phyloP scores from a whole-genome alignment of 2,888 invertebrate genomes.

The Xylota segnis region DNA sequence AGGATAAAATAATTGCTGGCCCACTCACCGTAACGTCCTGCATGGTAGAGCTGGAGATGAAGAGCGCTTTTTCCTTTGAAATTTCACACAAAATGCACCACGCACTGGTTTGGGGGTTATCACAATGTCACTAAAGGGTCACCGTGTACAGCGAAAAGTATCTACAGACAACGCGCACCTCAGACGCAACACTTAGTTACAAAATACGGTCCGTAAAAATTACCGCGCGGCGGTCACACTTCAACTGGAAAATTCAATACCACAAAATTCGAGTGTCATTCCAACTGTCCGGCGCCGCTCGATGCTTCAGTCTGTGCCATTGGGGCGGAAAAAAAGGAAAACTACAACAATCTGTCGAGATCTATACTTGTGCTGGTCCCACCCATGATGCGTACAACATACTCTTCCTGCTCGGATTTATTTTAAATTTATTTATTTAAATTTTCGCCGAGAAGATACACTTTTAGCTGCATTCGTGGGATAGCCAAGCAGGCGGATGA shows the following conservation, averaged over 20 bases:
- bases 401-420: constrained; percentile 31
- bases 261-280: constrained; percentile 63
- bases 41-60: constrained; percentile 39
- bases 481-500: constrained; percentile 30
- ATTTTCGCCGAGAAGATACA: constrained; percentile 50
- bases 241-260: constrained; percentile 72
- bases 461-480: constrained; percentile 63
- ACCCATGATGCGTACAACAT: background rate
- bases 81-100: background rate
- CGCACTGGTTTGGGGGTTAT: background rate
- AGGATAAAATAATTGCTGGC: constrained; percentile 11
- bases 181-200: constrained; percentile 6
- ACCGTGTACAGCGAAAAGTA: background rate
- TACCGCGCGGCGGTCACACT: constrained; percentile 68
- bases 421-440: constrained; percentile 45
- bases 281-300: constrained; percentile 71
- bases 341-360: background rate
- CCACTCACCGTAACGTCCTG: constrained; percentile 71
- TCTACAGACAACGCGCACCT: constrained; percentile 6
- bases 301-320: constrained; percentile 62
- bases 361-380: constrained; percentile 28
- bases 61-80: background rate
- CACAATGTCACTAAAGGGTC: constrained; percentile 33
- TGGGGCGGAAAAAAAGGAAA: constrained; percentile 43
- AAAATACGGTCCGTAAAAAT: constrained; percentile 33